Evolutionary conservation across 2,113 vertebrate genomes (phyloP).

Genomic region (Shinisaurus crocodilurus): DNA sequence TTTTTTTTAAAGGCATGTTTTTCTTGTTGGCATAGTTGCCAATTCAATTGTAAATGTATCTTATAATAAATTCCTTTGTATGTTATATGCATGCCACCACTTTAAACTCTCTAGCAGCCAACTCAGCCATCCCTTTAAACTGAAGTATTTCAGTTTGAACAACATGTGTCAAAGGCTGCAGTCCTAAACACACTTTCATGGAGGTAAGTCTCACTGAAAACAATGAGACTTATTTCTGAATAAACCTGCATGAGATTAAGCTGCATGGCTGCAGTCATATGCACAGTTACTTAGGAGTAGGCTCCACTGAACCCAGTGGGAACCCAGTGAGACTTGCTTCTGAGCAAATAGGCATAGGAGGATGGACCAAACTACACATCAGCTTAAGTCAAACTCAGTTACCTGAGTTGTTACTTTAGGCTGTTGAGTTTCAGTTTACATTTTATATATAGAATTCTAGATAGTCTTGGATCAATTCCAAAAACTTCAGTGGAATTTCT

Average conservation of each 20-base stretch:
- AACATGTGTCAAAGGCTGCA: background rate
- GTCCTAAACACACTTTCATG: background rate
- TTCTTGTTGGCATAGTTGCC: conserved; percentile 66
- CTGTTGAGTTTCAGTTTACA: background rate
- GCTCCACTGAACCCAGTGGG: background rate
- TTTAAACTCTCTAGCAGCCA: conserved; percentile 60
- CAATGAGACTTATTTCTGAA: background rate
- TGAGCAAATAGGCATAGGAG: background rate
- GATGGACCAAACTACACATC: background rate
- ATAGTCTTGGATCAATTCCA: background rate
- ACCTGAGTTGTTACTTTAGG: background rate
- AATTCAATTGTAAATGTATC: conserved; percentile 73
- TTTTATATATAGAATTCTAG: background rate
- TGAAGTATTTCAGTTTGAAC: background rate
- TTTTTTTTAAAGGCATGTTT: conserved; percentile 53
- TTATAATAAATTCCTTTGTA: conserved; percentile 70
- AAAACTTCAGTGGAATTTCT: conserved; percentile 3
- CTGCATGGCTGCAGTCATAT: background rate
- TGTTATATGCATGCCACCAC: conserved; percentile 71
- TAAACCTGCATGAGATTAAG: background rate
- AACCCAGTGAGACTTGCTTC: background rate
- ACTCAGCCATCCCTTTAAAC: background rate
- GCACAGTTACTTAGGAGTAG: background rate
- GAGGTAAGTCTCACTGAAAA: background rate
- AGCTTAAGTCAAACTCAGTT: background rate